A percentile compares a stretch with the other conserved stretches of the same genome.
These are phyloP conservation scores for Heteronetta atricapilla DNA, from an alignment of 2,113 vertebrate genomes.

Conservation along the genomic window DNA sequence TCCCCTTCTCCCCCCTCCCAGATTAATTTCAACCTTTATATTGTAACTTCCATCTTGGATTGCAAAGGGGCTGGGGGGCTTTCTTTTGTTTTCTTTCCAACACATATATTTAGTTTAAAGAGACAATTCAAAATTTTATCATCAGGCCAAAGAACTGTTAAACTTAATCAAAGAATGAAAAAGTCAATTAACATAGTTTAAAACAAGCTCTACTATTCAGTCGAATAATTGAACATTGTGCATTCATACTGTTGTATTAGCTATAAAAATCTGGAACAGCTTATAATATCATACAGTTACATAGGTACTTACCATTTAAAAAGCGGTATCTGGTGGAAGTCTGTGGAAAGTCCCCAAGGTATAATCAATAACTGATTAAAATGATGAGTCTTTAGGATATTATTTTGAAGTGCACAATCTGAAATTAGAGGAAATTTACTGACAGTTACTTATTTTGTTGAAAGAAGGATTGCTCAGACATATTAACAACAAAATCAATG, in stretches of 20 bases:
- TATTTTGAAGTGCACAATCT: conserved; percentile 45
- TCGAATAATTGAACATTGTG: neutral
- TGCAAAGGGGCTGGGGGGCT: neutral
- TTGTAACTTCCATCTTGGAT: neutral
- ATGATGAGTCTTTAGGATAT: conserved; percentile 25
- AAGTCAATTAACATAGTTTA: conserved; percentile 1
- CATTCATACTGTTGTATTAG: conserved; percentile 19
- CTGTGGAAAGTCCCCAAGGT: neutral
- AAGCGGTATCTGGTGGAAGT: conserved; percentile 42
- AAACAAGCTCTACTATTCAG: conserved; percentile 19
- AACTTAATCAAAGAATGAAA: conserved; percentile 55
- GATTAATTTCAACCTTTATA: neutral
- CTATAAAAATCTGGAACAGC: conserved; percentile 25
- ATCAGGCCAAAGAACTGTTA: conserved; percentile 58
- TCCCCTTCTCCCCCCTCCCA: neutral
- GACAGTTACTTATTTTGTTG: conserved; percentile 31
- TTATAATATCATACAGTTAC: conserved; percentile 3
- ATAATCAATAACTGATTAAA: conserved; percentile 51
- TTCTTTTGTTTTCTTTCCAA: conserved; percentile 1
- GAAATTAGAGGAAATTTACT: conserved; percentile 62
- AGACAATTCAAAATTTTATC: conserved; percentile 53
- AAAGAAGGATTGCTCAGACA: conserved; percentile 20
- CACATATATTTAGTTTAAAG: conserved; percentile 37
- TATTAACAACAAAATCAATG: conserved; percentile 66
- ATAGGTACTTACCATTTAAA: conserved; percentile 68